Evolutionary conservation across 1,140 invertebrate genomes (phyloP).

Genomic region (Drosophila triauraria): DNA sequence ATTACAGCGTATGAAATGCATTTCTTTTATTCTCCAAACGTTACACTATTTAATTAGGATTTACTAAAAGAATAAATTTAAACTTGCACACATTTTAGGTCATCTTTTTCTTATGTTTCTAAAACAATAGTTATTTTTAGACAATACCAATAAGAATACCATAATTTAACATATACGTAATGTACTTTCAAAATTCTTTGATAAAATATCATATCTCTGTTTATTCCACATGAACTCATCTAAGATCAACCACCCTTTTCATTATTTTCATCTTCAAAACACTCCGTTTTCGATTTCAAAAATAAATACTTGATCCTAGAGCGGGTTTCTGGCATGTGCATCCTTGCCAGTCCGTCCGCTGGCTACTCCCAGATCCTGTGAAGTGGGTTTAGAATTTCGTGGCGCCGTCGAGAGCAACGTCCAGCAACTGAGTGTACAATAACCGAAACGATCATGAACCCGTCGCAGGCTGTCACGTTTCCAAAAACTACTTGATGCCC

Average conservation of each 20-base stretch:
- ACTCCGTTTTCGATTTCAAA: neutral
- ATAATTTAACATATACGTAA: too few species aligned
- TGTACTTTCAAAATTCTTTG: neutral
- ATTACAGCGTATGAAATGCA: too few species aligned
- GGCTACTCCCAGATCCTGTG: slow-evolving; percentile 15
- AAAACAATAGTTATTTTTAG: too few species aligned
- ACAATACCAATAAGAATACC: too few species aligned
- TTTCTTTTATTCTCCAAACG: too few species aligned
- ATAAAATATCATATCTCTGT: neutral
- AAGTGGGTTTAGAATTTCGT: slow-evolving; percentile 42
- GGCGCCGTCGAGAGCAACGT: slow-evolving; percentile 67
- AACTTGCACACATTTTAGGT: too few species aligned
- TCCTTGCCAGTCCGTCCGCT: slow-evolving; percentile 4
- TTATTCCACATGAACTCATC: neutral
- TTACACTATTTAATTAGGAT: too few species aligned
- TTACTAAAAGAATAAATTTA: too few species aligned
- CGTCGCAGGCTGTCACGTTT: slow-evolving; percentile 27
- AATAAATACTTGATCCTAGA: slow-evolving; percentile 2
- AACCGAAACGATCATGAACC: slow-evolving; percentile 34
- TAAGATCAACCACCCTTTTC: neutral
- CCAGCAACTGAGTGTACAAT: slow-evolving; percentile 33
- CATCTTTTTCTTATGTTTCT: too few species aligned
- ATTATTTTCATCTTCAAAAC: neutral
- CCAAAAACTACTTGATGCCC: slow-evolving; percentile 24
- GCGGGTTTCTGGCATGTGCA: slow-evolving; percentile 4